Evolutionary conservation across 2,797 vertebrate species (phyloP).

Genomic region (Sebastes hubbsi): DNA sequence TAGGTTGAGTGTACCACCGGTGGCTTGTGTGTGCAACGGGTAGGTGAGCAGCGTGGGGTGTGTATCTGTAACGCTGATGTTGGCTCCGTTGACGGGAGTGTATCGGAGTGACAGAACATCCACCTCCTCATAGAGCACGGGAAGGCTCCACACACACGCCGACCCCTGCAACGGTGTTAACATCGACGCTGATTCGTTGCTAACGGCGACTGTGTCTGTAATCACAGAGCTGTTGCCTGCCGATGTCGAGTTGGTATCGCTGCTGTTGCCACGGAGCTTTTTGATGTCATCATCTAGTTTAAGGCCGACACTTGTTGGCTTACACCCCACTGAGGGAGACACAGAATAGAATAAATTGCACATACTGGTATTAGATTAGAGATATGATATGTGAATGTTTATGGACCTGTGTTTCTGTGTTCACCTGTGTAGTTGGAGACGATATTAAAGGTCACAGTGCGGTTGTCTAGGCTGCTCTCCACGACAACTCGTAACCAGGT

Average conservation of each 20-base stretch:
- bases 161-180: neutral
- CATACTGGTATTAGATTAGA: neutral
- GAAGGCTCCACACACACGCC: conserved; percentile 83
- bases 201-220: conserved; percentile 17
- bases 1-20: conserved; percentile 89
- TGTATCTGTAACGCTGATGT: conserved; percentile 72
- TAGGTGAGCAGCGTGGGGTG: conserved; percentile 85
- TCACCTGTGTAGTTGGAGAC: conserved; percentile 87
- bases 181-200: conserved; percentile 19
- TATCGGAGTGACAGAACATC: conserved; percentile 89
- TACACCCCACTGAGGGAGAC: conserved; percentile 84
- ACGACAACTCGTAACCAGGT: conserved; percentile 88
- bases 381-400: neutral
- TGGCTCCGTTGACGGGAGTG: conserved; percentile 78
- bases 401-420: neutral
- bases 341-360: neutral
- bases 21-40: conserved; percentile 84
- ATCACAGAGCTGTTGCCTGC: conserved; percentile 61
- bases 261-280: conserved; percentile 55
- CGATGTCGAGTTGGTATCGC: conserved; percentile 59
- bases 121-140: conserved; percentile 87
- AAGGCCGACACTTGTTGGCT: conserved; percentile 79
- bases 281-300: conserved; percentile 64
- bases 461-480: conserved; percentile 77
- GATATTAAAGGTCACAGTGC: conserved; percentile 78